Conservation (phyloP, 2,113 vertebrate species). For the human region DNA sequence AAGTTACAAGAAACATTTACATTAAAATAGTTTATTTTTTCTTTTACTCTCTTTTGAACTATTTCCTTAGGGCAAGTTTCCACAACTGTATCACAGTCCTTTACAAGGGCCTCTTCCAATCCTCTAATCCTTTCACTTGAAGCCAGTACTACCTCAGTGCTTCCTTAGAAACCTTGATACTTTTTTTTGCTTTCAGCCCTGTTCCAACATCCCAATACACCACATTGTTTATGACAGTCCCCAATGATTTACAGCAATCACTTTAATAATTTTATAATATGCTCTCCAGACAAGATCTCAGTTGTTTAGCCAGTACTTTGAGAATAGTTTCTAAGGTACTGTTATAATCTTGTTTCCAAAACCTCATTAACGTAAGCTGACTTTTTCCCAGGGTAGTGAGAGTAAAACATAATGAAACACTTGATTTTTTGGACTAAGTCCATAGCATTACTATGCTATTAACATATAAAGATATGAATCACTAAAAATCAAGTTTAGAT, state of each 20-base stretch:
- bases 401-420: conserved; percentile 41
- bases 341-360: conserved; percentile 33
- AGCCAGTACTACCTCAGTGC: background rate
- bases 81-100: background rate
- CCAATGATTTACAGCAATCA: conserved; percentile 29
- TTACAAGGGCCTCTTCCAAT: background rate
- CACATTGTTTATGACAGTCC: background rate
- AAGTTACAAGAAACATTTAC: background rate
- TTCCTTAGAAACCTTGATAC: background rate
- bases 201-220: background rate
- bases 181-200: conserved; percentile 40
- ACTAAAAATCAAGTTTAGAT: conserved; percentile 58
- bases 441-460: conserved; percentile 23
- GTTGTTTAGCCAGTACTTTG: background rate
- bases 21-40: background rate
- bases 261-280: conserved; percentile 37
- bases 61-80: background rate
- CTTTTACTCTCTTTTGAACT: background rate
- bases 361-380: conserved; percentile 1
- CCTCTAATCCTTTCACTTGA: background rate
- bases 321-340: conserved; percentile 29
- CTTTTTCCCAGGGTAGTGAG: background rate
- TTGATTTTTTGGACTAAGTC: conserved; percentile 52
- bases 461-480: conserved; percentile 48
- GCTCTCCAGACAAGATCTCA: background rate